phyloP scores from a whole-genome alignment of 2,113 vertebrate genomes.

The Rhineura floridana region DNA sequence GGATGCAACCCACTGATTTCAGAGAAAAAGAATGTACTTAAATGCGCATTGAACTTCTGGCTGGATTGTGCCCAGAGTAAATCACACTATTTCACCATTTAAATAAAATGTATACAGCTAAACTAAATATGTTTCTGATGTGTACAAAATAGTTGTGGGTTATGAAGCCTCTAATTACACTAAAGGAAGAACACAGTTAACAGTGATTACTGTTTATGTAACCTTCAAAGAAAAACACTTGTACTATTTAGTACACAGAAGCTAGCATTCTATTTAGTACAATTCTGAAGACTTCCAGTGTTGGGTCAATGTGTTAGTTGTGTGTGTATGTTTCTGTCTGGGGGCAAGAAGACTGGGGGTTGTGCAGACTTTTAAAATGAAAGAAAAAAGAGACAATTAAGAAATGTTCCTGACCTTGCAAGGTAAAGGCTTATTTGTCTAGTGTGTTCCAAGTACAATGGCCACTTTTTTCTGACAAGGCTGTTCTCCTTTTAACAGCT shows the following conservation, averaged over 20 bases:
- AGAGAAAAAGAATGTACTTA: not conserved
- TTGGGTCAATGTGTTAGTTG: not conserved
- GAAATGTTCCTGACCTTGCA: not conserved
- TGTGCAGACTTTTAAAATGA: not conserved
- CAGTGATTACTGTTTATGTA: slow-evolving; percentile 29
- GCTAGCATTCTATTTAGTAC: slow-evolving; percentile 17
- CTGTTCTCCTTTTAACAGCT: not conserved
- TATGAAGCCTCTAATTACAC: slow-evolving; percentile 26
- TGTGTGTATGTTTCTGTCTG: not conserved
- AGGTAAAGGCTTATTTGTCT: not conserved
- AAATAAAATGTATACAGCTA: not conserved
- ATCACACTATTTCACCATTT: not conserved
- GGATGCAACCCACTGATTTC: not conserved
- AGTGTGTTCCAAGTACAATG: not conserved
- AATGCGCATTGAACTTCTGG: not conserved
- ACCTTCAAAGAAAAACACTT: slow-evolving; percentile 27
- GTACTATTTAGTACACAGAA: not conserved
- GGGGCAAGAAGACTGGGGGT: not conserved
- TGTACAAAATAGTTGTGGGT: slow-evolving; percentile 28
- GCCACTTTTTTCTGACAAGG: not conserved
- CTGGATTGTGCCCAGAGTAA: not conserved
- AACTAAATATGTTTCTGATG: not conserved
- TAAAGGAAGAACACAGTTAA: slow-evolving; percentile 31
- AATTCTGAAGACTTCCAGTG: slow-evolving; percentile 10
- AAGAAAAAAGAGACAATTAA: not conserved